Percentiles rank a stretch among this genome's conserved stretches.
Evolutionary conservation across 2,113 vertebrate genomes (phyloP).

Genomic region (Nothocercus julius): DNA sequence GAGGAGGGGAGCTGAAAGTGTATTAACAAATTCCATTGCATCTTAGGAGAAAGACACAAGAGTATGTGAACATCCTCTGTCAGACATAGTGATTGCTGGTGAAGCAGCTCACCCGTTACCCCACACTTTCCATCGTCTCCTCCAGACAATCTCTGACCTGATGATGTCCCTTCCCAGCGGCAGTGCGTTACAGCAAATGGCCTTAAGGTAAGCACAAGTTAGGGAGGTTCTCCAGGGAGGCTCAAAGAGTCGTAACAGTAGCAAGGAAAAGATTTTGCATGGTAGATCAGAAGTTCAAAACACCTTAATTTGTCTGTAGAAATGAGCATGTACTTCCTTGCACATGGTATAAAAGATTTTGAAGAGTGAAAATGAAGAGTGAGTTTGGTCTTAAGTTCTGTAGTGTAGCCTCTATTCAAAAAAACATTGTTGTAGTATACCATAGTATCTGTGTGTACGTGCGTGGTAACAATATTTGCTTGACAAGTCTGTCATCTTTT

Average conservation of each 20-base stretch:
- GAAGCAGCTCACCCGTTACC: slow-evolving; percentile 97
- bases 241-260: background rate
- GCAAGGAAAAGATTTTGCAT: background rate
- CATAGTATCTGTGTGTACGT: background rate
- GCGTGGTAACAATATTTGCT: background rate
- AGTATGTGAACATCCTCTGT: slow-evolving; percentile 96
- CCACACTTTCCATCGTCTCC: slow-evolving; percentile 96
- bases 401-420: background rate
- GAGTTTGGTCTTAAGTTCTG: background rate
- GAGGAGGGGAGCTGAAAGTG: background rate
- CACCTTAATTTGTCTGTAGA: background rate
- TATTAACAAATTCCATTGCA: background rate
- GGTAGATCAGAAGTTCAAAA: background rate
- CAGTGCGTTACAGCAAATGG: slow-evolving; percentile 98
- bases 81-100: slow-evolving; percentile 97
- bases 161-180: slow-evolving; percentile 99
- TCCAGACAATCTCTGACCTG: slow-evolving; percentile 99
- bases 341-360: background rate
- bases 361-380: background rate
- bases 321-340: background rate
- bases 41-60: slow-evolving; percentile 92
- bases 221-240: background rate
- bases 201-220: slow-evolving; percentile 83
- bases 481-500: background rate
- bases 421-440: rapidly evolving